Conservation (phyloP, 1,140 invertebrate genomes). For the Heliconius himera region DNA sequence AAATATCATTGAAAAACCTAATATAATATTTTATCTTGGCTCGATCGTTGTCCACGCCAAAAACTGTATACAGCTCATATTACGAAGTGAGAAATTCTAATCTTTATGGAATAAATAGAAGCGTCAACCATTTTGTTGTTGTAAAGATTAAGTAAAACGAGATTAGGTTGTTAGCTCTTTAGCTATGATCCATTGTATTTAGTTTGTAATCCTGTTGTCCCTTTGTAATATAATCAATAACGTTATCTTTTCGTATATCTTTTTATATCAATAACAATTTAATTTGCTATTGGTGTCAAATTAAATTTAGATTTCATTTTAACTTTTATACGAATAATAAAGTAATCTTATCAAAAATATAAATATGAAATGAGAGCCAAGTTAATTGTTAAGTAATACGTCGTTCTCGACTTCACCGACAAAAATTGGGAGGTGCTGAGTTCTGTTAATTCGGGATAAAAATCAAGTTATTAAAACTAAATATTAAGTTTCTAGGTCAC, state of each 20-base stretch:
- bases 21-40: neutral
- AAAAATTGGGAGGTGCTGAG: neutral
- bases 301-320: neutral
- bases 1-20: neutral
- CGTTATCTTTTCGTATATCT: slow-evolving; percentile 43
- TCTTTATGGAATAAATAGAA: slow-evolving; percentile 33
- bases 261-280: neutral
- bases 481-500: too few species aligned
- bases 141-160: slow-evolving; percentile 60
- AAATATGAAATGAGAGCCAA: too few species aligned
- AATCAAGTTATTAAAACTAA: too few species aligned
- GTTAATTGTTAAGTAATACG: too few species aligned
- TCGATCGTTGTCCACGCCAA: neutral
- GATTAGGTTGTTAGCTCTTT: slow-evolving; percentile 58
- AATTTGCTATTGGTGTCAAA: neutral
- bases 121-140: slow-evolving; percentile 44
- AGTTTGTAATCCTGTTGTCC: slow-evolving; percentile 65
- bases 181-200: slow-evolving; percentile 63
- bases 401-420: too few species aligned
- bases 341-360: too few species aligned
- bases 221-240: slow-evolving; percentile 50
- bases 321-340: neutral
- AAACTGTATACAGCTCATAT: neutral
- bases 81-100: slow-evolving; percentile 13
- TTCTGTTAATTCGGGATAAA: too few species aligned